Evolutionary conservation across 1,140 invertebrate species (phyloP), one percentile per base, ranked within the genome.

Genomic region (Drosophila chauvacae): DNA sequence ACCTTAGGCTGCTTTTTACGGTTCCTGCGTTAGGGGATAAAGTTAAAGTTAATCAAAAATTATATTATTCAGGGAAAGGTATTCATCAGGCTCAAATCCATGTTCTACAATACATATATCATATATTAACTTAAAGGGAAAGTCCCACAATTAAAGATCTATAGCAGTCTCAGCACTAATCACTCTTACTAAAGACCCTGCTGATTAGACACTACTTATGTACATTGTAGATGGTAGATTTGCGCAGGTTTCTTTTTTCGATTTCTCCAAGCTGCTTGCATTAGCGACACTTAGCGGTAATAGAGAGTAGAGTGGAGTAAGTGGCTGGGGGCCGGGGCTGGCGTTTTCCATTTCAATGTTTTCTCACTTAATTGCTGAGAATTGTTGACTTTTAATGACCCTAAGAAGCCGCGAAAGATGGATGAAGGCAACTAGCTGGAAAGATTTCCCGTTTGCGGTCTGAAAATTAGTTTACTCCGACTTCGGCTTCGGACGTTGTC

Each of bases 321-420:
- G 44, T 23, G 50, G 28, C n/a, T 51, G 20, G 2, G 50, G 50
- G 41, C 41, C 41, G 7, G 9, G 20, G 16, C 41, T 45, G 11
- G 41, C 33, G 66, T 28, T 72, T 72, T 72, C 66, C 68, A 59
- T 72, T 72, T 71, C 30, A 37, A 72, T 59, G 55, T 72, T 60
- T 69, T 72, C 68, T 37, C 37, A 16, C 70, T 44, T 60, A 60
- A 73, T 73, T 60, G 70, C 55, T 73, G 70, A 42, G 70, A 73
- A 60, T 72, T 51, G 44, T 60, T 50, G 70, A 37, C 45, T 58
- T 59, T 14, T 70, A 71, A 72, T 72, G 53, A 59, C 69, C 69
- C 44, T 20, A 51, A 33, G 28, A 28, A 37, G 14, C 30, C 26
- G 26, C 35, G 53, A 35, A 41, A 71, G 66, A 51, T 41, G 30